Evolutionary conservation across 2,113 vertebrate species (phyloP), one percentile per base, ranked within the genome.

Genomic region (Semicossyphus pulcher): DNA sequence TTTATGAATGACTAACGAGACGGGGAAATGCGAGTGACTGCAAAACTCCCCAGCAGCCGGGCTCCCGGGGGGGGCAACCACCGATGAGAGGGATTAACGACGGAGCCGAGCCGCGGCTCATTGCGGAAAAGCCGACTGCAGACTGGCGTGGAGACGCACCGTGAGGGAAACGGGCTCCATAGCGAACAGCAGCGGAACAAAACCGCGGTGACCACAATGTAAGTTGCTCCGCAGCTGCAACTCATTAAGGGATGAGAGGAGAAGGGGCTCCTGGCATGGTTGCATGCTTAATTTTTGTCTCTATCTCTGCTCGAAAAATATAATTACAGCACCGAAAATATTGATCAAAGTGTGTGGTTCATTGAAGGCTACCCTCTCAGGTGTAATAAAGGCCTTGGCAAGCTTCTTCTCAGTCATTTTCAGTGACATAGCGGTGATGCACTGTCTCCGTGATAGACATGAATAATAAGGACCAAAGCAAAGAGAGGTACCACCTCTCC

Each of bases 41-140:
- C 57, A 36, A 86, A 78, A 83, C 53, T 86, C 77, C 66, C 78
- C 59, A 66, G 71, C 81, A 74, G 73, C 68, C 67, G 75, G 73
- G 76, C 82, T 89, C 79, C 80, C 54, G 80, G 66, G 85, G n/a
- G 86, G 84, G 62, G 10, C 73, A 77, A 84, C 76, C 63, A 23
- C 89, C 36, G 84, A 89, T 88, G 90, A 89, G 86, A 80, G 86
- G 91, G 88, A 93, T 87, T 89, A 87, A 61, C 76, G 75, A 41
- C 79, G 80, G 78, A 80, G 81, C 78, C 68, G 84, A 88, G 73
- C 88, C 90, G 90, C 86, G 87, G 88, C 89, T 93, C 92, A 86
- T 89, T 94, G 94, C 93, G 93, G 93, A 93, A 91, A 92, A 92
- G 76, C 67, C 63, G 77, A 86, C 88, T 89, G 90, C 89, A 86